These are phyloP conservation scores for Gephyroberyx darwinii DNA, from an alignment of 2,797 vertebrate species.

Conservation along the genomic window DNA sequence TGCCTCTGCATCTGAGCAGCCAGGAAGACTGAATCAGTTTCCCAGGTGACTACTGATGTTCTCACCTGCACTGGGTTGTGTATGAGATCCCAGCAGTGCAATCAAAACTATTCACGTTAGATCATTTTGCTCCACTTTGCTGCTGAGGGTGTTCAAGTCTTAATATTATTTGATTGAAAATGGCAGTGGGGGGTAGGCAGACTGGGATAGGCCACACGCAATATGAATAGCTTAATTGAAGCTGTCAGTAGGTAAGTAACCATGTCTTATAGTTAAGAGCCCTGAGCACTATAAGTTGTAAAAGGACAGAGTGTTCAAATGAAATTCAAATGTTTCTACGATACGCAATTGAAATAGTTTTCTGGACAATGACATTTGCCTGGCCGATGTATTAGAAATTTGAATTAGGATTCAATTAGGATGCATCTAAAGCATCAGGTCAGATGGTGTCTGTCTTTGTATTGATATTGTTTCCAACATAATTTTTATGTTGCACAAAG, in stretches of 20 bases:
- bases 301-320: conserved; percentile 50
- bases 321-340: conserved; percentile 19
- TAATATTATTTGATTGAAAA: conserved; percentile 60
- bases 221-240: conserved; percentile 64
- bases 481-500: conserved; percentile 22
- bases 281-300: conserved; percentile 37
- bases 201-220: conserved; percentile 27
- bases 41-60: conserved; percentile 19
- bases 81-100: conserved; percentile 12
- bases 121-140: conserved; percentile 36
- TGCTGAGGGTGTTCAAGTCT: conserved; percentile 29
- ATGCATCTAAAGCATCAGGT: background rate
- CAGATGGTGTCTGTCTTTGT: background rate
- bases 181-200: conserved; percentile 19
- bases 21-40: conserved; percentile 27
- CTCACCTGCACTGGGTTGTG: background rate
- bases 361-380: background rate
- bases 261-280: conserved; percentile 49
- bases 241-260: conserved; percentile 66
- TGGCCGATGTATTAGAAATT: background rate
- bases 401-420: conserved; percentile 4
- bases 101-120: conserved; percentile 54
- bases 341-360: conserved; percentile 19
- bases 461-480: background rate
- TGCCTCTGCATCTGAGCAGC: conserved; percentile 3